Conservation (phyloP, 2,888 invertebrate species). For the Drosophila gaucha region DNA sequence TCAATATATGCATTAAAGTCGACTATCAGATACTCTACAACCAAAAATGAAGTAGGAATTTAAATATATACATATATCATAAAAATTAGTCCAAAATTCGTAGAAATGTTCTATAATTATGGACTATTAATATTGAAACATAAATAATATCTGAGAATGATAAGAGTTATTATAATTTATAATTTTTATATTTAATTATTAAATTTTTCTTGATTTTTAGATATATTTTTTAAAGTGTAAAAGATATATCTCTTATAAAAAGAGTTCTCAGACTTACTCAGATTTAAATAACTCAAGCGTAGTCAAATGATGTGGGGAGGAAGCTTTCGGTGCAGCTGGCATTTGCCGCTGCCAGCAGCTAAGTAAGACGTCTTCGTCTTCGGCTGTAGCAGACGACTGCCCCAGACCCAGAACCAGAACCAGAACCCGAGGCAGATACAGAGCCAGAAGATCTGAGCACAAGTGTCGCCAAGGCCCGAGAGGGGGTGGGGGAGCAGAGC, state of each 20-base stretch:
- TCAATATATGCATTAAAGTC: not conserved
- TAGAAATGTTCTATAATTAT: too few relatives aligned
- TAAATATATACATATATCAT: not conserved
- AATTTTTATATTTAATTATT: too few relatives aligned
- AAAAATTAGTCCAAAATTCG: not conserved
- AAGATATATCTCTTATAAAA: not conserved
- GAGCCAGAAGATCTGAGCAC: conserved; percentile 16
- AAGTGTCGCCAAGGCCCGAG: conserved; percentile 50
- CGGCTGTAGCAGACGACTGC: not conserved
- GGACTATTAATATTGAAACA: too few relatives aligned
- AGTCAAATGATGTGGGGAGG: conserved; percentile 6
- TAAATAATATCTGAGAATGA: too few relatives aligned
- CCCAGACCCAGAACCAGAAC: conserved; percentile 27
- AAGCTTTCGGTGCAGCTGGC: conserved; percentile 37
- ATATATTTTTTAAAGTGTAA: too few relatives aligned
- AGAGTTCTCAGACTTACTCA: not conserved
- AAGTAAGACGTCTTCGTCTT: conserved; percentile 51
- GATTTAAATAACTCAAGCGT: conserved; percentile 29
- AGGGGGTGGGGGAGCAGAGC: not conserved
- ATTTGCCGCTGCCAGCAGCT: conserved; percentile 28
- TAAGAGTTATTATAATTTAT: too few relatives aligned
- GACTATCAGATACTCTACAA: conserved; percentile 29
- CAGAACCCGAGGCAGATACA: conserved; percentile 15
- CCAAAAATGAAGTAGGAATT: too few relatives aligned
- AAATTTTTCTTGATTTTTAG: too few relatives aligned